Evolutionary conservation across 2,797 vertebrate genomes (phyloP).

Genomic region (Perodicticus potto): DNA sequence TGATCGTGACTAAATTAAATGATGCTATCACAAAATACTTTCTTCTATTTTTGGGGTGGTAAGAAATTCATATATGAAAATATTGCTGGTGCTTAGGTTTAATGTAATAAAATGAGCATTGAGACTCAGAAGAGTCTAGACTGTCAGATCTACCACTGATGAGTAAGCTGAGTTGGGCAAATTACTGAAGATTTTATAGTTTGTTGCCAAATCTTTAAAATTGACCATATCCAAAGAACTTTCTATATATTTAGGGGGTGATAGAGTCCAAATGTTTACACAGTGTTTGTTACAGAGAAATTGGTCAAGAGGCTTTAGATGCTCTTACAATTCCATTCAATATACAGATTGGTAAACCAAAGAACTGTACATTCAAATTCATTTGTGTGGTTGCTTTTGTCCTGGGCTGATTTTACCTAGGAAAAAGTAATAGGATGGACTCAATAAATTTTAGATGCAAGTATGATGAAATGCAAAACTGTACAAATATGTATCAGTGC

Average conservation of each 20-base stretch:
- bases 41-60: neutral
- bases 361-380: neutral
- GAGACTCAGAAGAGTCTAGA: neutral
- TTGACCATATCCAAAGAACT: neutral
- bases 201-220: neutral
- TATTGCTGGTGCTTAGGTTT: neutral
- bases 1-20: neutral
- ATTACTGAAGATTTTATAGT: neutral
- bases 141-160: neutral
- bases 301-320: rapidly evolving
- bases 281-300: neutral
- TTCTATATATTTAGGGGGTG: neutral
- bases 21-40: neutral
- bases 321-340: neutral
- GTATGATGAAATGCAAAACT: neutral
- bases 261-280: neutral
- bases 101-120: neutral
- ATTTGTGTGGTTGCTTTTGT: neutral
- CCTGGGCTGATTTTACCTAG: neutral
- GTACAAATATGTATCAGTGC: neutral
- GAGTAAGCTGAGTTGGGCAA: neutral
- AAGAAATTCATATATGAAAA: neutral
- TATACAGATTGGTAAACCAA: neutral
- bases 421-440: neutral
- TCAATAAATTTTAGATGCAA: neutral